Conservation (phyloP, 2,113 vertebrate species). For the Crotalus helleri region DNA sequence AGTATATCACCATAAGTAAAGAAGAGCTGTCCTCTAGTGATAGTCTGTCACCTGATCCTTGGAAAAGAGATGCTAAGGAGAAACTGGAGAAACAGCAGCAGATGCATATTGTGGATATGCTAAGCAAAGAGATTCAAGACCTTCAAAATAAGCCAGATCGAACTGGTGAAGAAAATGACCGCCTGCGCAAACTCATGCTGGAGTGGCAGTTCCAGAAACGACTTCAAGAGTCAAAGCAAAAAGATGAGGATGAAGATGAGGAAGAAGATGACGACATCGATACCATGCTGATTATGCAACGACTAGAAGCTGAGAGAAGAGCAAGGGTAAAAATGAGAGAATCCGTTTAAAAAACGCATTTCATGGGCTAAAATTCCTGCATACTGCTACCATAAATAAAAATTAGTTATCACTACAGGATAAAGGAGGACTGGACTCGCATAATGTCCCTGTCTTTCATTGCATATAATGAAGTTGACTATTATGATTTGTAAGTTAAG, state of each 20-base stretch:
- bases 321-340: constrained; percentile 84
- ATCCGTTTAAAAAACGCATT: constrained; percentile 12
- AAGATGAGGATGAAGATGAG: constrained; percentile 90
- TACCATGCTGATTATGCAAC: constrained; percentile 93
- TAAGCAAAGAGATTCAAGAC: constrained; percentile 95
- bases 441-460: constrained; percentile 27
- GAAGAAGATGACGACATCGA: constrained; percentile 98
- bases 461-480: constrained; percentile 4
- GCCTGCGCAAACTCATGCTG: constrained; percentile 93
- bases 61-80: constrained; percentile 94
- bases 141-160: constrained; percentile 89
- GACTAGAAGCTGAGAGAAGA: constrained; percentile 95
- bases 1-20: constrained; percentile 93
- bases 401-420: constrained; percentile 5
- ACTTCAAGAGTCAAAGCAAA: constrained; percentile 93
- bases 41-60: constrained; percentile 94
- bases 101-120: constrained; percentile 93
- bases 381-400: constrained; percentile 12
- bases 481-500: constrained; percentile 18
- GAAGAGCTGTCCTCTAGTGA: constrained; percentile 88
- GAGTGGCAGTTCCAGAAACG: constrained; percentile 99
- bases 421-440: constrained; percentile 32
- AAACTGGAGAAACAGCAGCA: constrained; percentile 99
- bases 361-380: not conserved
- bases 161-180: constrained; percentile 89